A percentile compares a stretch with the other conserved stretches of the same genome.
phyloP scores from a whole-genome alignment of 2,113 vertebrate genomes.

The Tretioscincus oriximinensis region DNA sequence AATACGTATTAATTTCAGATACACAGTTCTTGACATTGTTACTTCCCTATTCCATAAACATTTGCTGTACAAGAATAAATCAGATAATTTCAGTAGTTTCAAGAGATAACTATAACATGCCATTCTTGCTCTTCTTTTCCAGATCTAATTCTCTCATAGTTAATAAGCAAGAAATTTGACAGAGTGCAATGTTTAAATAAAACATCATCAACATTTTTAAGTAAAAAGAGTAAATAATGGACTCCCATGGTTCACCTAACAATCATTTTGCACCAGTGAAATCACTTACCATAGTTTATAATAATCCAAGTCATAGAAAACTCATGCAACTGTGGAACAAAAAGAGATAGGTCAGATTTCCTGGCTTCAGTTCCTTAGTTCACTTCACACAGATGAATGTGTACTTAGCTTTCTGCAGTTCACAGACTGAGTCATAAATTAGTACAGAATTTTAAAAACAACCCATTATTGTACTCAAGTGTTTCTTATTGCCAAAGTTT shows the following conservation, averaged over 20 bases:
- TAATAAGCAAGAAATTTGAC: not conserved
- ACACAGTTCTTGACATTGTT: not conserved
- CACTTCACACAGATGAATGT: slow-evolving; percentile 24
- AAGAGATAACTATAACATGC: not conserved
- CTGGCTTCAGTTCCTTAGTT: slow-evolving; percentile 15
- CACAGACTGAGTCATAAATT: slow-evolving; percentile 19
- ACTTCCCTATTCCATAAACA: not conserved
- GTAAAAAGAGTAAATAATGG: slow-evolving; percentile 3
- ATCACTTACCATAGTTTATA: not conserved
- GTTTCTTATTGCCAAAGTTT: no score
- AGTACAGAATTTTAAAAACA: not conserved
- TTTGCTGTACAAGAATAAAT: not conserved
- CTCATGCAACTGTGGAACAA: slow-evolving; percentile 36
- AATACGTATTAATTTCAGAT: not conserved
- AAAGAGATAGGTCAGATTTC: not conserved
- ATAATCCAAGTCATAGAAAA: slow-evolving; percentile 12
- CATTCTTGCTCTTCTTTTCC: slow-evolving; percentile 18
- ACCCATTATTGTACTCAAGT: not conserved
- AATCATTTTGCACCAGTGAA: not conserved
- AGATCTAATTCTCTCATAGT: not conserved
- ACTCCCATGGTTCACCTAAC: slow-evolving; percentile 12
- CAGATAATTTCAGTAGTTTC: not conserved
- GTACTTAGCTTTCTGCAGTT: slow-evolving; percentile 26
- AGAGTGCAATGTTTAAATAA: slow-evolving; percentile 22
- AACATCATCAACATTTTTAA: not conserved